phyloP scores from a whole-genome alignment of 2,888 invertebrate species.

The Boloria selene region DNA sequence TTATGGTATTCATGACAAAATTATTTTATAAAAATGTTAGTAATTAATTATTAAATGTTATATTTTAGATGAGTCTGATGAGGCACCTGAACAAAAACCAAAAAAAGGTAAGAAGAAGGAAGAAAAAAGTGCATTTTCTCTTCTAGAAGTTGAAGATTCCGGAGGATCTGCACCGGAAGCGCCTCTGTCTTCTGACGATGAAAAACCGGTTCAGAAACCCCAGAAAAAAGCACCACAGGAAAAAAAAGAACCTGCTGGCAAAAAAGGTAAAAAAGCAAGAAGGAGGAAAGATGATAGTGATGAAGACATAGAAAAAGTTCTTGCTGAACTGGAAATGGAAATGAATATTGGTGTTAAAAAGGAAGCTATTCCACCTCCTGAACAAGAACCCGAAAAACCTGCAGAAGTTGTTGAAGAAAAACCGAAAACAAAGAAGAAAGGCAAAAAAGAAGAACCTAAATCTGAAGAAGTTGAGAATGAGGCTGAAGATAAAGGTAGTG shows the following conservation, averaged over 20 bases:
- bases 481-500: conserved; percentile 70
- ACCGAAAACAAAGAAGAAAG: conserved; percentile 65
- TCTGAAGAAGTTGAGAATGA: conserved; percentile 53
- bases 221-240: conserved; percentile 66
- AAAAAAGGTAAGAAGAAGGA: conserved; percentile 71
- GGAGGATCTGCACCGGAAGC: conserved; percentile 74
- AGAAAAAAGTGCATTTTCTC: conserved; percentile 85
- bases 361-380: conserved; percentile 68
- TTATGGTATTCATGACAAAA: too few species aligned
- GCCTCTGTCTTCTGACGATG: conserved; percentile 74
- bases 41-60: neutral
- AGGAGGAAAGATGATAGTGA: conserved; percentile 90
- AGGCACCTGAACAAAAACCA: conserved; percentile 72
- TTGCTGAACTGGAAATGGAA: conserved; percentile 92
- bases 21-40: too few species aligned
- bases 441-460: conserved; percentile 64
- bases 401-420: conserved; percentile 67
- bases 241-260: conserved; percentile 78
- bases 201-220: conserved; percentile 61
- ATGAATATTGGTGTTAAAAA: conserved; percentile 86
- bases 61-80: conserved; percentile 66
- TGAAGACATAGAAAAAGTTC: conserved; percentile 91
- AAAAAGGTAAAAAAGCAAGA: conserved; percentile 88
- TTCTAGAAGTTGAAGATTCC: conserved; percentile 85
- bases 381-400: conserved; percentile 61